Evolutionary conservation across 2,113 vertebrate genomes (phyloP).

Genomic region (Poeciliopsis turrubarensis): DNA sequence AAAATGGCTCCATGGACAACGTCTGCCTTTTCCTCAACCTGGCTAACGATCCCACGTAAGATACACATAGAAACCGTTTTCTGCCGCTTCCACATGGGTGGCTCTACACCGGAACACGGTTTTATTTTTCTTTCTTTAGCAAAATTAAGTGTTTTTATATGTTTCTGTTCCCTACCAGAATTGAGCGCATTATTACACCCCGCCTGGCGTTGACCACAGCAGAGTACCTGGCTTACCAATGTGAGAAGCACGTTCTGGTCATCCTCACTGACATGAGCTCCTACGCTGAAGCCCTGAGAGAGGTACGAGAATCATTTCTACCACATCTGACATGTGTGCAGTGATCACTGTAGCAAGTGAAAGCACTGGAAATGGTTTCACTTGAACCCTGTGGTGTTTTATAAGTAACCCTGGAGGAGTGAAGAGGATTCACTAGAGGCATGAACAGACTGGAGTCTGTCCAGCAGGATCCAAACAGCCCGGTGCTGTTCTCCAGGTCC

Average conservation of each 20-base stretch:
- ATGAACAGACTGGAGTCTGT: too few species aligned
- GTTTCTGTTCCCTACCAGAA: slow-evolving; percentile 67
- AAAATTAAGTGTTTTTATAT: neutral
- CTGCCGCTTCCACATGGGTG: neutral
- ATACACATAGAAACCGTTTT: neutral
- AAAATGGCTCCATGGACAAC: slow-evolving; percentile 87
- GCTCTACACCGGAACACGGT: neutral
- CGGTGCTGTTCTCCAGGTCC: too few species aligned
- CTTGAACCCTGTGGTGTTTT: too few species aligned
- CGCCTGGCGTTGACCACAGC: slow-evolving; percentile 83
- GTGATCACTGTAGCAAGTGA: too few species aligned
- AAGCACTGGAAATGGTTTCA: too few species aligned
- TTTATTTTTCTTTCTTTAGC: neutral
- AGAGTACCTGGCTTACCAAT: slow-evolving; percentile 86
- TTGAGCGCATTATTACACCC: slow-evolving; percentile 86
- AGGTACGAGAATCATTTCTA: slow-evolving; percentile 64
- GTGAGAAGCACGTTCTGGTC: slow-evolving; percentile 86
- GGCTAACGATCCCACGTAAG: slow-evolving; percentile 86
- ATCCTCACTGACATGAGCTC: slow-evolving; percentile 88
- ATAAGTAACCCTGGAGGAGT: too few species aligned
- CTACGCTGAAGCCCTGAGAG: slow-evolving; percentile 85
- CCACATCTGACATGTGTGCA: neutral
- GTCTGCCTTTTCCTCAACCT: slow-evolving; percentile 86
- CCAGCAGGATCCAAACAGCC: too few species aligned
- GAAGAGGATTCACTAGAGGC: too few species aligned